Evolutionary conservation across 2,797 vertebrate species (phyloP).

Genomic region (Tragelaphus oryx): DNA sequence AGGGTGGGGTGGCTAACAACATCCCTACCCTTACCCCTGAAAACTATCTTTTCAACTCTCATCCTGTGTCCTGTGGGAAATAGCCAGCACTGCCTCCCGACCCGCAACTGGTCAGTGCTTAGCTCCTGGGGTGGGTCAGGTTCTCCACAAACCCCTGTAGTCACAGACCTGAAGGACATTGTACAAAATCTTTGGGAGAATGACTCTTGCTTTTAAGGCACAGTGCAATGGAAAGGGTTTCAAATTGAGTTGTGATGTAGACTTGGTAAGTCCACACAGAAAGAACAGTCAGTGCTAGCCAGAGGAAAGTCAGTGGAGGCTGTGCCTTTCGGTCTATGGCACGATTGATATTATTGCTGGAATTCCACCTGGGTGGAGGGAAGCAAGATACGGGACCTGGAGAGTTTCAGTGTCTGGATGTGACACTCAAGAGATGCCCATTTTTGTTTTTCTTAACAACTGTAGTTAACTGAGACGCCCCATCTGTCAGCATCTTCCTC

Average conservation of each 20-base stretch:
- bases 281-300: not conserved
- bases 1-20: too few relatives aligned
- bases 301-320: not conserved
- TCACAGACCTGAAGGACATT: not conserved
- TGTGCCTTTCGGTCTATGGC: not conserved
- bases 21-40: not conserved
- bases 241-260: not conserved
- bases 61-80: not conserved
- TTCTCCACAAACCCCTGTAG: accelerated
- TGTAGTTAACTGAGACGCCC: not conserved
- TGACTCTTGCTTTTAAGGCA: not conserved
- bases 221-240: not conserved
- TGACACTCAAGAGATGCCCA: not conserved
- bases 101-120: not conserved
- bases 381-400: not conserved
- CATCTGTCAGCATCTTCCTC: not conserved
- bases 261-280: not conserved
- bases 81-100: not conserved
- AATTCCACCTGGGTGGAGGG: not conserved
- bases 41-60: not conserved
- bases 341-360: not conserved
- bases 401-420: not conserved
- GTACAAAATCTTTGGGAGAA: not conserved
- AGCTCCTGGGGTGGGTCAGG: not conserved
- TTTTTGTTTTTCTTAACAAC: not conserved